Evolutionary conservation across 2,113 vertebrate species (phyloP).

Genomic region (Dicrurus megarhynchus): DNA sequence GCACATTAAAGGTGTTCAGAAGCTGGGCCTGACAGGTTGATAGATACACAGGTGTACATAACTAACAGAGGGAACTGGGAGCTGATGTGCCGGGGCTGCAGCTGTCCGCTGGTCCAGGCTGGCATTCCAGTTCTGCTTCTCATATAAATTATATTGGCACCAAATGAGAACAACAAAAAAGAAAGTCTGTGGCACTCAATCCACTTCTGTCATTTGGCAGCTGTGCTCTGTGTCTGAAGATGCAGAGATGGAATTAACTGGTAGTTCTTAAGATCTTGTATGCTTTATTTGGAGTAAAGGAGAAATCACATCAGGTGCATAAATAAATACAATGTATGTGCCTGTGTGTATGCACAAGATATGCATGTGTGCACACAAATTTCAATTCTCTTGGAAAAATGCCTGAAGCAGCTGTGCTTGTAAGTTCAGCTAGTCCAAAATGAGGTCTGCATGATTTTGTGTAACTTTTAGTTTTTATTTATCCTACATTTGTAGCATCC

Average conservation of each 20-base stretch:
- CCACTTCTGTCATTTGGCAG: neutral
- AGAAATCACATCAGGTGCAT: neutral
- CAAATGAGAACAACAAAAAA: neutral
- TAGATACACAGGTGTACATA: neutral
- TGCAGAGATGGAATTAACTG: neutral
- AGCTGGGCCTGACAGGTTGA: neutral
- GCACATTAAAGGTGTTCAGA: slow-evolving; percentile 27
- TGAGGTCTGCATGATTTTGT: neutral
- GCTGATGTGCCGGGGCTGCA: neutral
- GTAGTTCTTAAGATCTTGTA: neutral
- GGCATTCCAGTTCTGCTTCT: neutral
- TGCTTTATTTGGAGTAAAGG: neutral
- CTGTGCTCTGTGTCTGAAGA: neutral
- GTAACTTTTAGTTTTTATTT: neutral
- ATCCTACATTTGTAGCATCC: neutral
- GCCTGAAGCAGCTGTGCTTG: neutral
- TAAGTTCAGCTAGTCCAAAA: neutral
- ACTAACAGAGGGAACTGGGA: neutral
- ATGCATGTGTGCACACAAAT: neutral
- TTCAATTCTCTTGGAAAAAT: neutral
- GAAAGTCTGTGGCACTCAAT: neutral
- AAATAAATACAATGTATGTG: neutral
- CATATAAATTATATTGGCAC: neutral
- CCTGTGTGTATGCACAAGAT: neutral
- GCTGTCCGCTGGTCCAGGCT: neutral